A percentile compares a stretch with the other conserved stretches of the same genome.
These are phyloP conservation scores for Eolophus roseicapilla DNA, from an alignment of 2,113 vertebrate genomes.

Conservation along the genomic window DNA sequence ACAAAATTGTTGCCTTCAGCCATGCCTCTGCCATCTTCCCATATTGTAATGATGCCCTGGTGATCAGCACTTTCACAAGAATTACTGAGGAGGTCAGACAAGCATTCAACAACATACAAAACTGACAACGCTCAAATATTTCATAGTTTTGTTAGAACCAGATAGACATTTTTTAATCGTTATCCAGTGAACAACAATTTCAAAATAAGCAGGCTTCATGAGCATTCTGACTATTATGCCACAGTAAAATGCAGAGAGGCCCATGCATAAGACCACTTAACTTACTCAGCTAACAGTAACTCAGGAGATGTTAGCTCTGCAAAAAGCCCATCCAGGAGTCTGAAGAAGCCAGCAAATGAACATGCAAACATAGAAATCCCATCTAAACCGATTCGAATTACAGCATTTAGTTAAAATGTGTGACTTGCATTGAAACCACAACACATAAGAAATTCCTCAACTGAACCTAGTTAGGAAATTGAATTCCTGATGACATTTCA, in stretches of 20 bases:
- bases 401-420: not conserved
- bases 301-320: not conserved
- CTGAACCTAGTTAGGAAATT: not conserved
- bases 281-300: not conserved
- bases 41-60: not conserved
- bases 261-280: not conserved
- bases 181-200: not conserved
- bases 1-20: not conserved
- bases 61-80: fast-evolving
- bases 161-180: not conserved
- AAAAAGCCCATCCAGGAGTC: not conserved
- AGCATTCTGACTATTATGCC: not conserved
- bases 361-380: not conserved
- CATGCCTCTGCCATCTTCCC: not conserved
- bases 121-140: not conserved
- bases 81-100: not conserved
- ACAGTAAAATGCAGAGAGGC: not conserved
- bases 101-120: not conserved
- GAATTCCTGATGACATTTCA: not conserved
- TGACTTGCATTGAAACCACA: not conserved
- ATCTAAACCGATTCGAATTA: not conserved
- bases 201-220: not conserved
- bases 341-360: not conserved
- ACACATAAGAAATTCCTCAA: not conserved
- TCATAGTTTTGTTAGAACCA: not conserved